Conservation (phyloP, 1,140 invertebrate genomes). For the Neomicropteryx cornuta region DNA sequence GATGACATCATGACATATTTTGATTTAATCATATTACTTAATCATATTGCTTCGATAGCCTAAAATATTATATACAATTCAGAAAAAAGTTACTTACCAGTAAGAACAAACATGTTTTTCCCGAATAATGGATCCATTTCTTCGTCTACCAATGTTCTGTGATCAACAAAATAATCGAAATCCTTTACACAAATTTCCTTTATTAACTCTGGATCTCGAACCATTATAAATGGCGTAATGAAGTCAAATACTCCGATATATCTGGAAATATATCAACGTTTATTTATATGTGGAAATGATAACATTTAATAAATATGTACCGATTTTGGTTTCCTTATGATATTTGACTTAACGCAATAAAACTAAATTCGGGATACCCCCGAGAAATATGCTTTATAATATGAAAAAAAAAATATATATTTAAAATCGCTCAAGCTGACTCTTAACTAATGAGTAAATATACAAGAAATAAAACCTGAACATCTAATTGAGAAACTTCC, state of each 20-base stretch:
- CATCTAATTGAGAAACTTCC: no score
- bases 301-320: no score
- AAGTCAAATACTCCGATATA: slow-evolving; percentile 38
- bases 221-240: slow-evolving; percentile 30
- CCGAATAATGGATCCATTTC: slow-evolving; percentile 33
- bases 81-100: slow-evolving; percentile 12
- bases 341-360: no score
- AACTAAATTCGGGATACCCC: no score
- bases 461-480: no score
- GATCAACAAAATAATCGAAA: slow-evolving; percentile 46
- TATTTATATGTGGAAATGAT: no score
- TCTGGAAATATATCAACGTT: slow-evolving; percentile 19
- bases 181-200: slow-evolving; percentile 43
- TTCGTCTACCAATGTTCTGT: slow-evolving; percentile 25
- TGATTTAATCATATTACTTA: neutral
- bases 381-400: no score
- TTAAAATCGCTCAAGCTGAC: no score
- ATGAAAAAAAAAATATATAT: no score
- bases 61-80: neutral
- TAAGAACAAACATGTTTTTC: slow-evolving; percentile 33
- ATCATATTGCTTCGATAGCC: slow-evolving; percentile 1
- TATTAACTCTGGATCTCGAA: slow-evolving; percentile 43
- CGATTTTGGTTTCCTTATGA: no score
- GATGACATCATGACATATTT: neutral
- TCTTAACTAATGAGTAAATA: no score